Percentiles rank a stretch among this genome's conserved stretches.
These are phyloP conservation scores for Scelioninae gen. 1 DNA, from an alignment of 2,888 invertebrate genomes.

Conservation along the genomic window DNA sequence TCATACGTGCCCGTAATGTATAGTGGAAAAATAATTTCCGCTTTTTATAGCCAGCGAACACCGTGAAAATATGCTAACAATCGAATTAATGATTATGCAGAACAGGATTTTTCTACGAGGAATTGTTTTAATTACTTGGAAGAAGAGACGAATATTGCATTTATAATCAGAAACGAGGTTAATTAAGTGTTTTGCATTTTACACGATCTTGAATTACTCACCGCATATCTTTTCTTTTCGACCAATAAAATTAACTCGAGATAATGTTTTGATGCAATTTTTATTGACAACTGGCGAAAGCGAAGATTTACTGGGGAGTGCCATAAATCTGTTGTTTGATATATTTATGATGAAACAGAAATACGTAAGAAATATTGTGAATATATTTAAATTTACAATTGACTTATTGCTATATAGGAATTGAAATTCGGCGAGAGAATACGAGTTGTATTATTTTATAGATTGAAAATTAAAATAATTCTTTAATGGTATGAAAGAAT, in stretches of 20 bases:
- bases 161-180: background rate
- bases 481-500: conserved; percentile 7
- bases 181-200: conserved; percentile 5
- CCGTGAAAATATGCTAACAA: conserved; percentile 1
- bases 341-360: conserved; percentile 11
- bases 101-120: background rate
- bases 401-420: background rate
- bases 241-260: conserved; percentile 19
- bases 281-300: conserved; percentile 3
- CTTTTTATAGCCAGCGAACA: background rate
- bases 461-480: conserved; percentile 30
- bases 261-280: background rate
- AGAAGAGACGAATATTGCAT: background rate
- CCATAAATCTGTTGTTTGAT: conserved; percentile 14
- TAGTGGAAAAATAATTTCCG: conserved; percentile 29
- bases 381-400: background rate
- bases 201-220: background rate
- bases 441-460: background rate
- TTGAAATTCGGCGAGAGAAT: background rate
- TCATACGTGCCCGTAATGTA: conserved; percentile 33
- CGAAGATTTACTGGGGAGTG: conserved; percentile 1
- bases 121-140: background rate
- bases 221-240: background rate
- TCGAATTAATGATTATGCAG: conserved; percentile 3
- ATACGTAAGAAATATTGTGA: background rate